Evolutionary conservation across 2,888 invertebrate species (phyloP).

Genomic region (Alloscopus bannaensis): DNA sequence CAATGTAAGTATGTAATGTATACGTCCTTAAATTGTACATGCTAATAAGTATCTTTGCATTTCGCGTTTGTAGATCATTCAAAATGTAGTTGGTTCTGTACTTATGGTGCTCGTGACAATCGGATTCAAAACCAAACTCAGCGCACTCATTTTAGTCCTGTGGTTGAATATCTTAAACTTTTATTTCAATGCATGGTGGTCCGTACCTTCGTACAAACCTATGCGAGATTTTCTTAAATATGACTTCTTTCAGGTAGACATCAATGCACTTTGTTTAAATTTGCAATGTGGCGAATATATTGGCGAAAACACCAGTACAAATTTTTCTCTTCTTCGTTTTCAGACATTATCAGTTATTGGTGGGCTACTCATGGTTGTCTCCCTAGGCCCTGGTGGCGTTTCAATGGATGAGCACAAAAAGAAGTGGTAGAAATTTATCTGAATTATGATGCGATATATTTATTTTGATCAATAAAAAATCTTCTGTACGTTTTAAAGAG

Average conservation of each 20-base stretch:
- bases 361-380: constrained; percentile 98
- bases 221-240: constrained; percentile 99
- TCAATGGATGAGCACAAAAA: constrained; percentile 99
- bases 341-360: constrained; percentile 99
- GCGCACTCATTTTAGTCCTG: constrained; percentile 93
- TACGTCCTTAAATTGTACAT: too few species aligned
- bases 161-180: constrained; percentile 93
- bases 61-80: constrained; percentile 88
- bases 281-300: not conserved
- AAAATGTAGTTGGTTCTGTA: constrained; percentile 94
- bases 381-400: constrained; percentile 97
- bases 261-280: not conserved
- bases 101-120: constrained; percentile 97
- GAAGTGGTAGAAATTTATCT: constrained; percentile 83
- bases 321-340: constrained; percentile 77
- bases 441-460: constrained; percentile 24
- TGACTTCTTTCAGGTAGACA: constrained; percentile 98
- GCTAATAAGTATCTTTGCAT: too few species aligned
- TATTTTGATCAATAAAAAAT: constrained; percentile 35
- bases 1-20: too few species aligned
- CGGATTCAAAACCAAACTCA: constrained; percentile 99
- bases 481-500: constrained; percentile 24
- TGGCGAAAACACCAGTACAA: too few species aligned
- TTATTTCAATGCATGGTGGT: constrained; percentile 99
- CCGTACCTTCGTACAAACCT: constrained; percentile 94